phyloP scores from a whole-genome alignment of 2,113 vertebrate species.

The Corythornis cristatus region DNA sequence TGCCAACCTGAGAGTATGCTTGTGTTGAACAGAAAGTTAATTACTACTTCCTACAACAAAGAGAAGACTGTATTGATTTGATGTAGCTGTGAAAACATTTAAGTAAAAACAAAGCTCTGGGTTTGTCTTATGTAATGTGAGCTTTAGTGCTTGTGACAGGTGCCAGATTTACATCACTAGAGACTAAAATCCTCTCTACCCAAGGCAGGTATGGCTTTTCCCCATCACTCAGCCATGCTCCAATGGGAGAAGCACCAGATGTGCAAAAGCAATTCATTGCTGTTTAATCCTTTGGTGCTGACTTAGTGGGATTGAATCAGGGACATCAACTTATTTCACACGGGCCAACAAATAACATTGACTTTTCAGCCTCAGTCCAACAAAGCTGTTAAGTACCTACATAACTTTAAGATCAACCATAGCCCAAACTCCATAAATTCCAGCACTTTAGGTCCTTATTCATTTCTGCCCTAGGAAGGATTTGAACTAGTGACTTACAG shows the following conservation, averaged over 20 bases:
- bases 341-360: not conserved
- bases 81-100: slow-evolving; percentile 51
- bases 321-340: not conserved
- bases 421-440: not conserved
- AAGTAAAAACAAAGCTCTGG: slow-evolving; percentile 24
- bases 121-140: slow-evolving; percentile 35
- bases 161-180: slow-evolving; percentile 51
- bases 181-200: slow-evolving; percentile 2
- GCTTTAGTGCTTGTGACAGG: slow-evolving; percentile 57
- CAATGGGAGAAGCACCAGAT: slow-evolving; percentile 48
- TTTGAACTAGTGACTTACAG: slow-evolving; percentile 13
- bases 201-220: slow-evolving; percentile 8
- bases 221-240: slow-evolving; percentile 10
- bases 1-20: not conserved
- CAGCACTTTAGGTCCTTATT: not conserved
- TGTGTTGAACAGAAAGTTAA: slow-evolving; percentile 29
- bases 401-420: not conserved
- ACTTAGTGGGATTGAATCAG: slow-evolving; percentile 10
- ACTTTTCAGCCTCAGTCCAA: not conserved
- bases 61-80: slow-evolving; percentile 39
- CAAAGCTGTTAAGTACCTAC: slow-evolving; percentile 33
- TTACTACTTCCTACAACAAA: slow-evolving; percentile 37
- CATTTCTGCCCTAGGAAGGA: not conserved
- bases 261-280: slow-evolving; percentile 27
- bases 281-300: slow-evolving; percentile 50